These are phyloP conservation scores for Gymnocephalus cernua DNA, from an alignment of 2,113 vertebrate species.

Conservation along the genomic window DNA sequence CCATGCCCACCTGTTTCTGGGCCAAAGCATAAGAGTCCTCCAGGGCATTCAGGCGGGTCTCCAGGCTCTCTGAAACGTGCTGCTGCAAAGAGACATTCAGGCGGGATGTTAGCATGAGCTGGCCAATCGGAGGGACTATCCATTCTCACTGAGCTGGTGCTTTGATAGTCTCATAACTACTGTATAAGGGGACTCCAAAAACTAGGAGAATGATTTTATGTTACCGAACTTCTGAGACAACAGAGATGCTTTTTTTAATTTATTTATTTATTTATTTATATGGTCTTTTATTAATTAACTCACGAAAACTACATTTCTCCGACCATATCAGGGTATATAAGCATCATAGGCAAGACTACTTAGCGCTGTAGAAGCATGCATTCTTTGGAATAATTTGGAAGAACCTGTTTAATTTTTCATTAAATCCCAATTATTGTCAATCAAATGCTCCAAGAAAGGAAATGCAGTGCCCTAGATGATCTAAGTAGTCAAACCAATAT, in stretches of 20 bases:
- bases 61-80: slow-evolving; percentile 66
- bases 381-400: background rate
- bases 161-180: background rate
- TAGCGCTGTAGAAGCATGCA: background rate
- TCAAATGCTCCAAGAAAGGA: background rate
- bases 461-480: too few relatives aligned
- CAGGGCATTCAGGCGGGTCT: slow-evolving; percentile 72
- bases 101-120: background rate
- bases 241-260: background rate
- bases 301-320: background rate
- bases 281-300: background rate
- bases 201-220: background rate
- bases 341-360: background rate
- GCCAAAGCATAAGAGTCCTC: slow-evolving; percentile 74
- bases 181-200: background rate
- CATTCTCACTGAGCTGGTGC: background rate
- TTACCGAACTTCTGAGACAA: background rate
- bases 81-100: slow-evolving; percentile 55
- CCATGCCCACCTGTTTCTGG: slow-evolving; percentile 78
- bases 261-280: too few relatives aligned
- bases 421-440: background rate
- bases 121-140: background rate
- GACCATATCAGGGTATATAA: background rate
- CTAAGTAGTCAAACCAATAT: background rate
- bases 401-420: background rate